Base-by-base conservation (phyloP, 2,797 vertebrate species). In the Galago senegalensis region DNA sequence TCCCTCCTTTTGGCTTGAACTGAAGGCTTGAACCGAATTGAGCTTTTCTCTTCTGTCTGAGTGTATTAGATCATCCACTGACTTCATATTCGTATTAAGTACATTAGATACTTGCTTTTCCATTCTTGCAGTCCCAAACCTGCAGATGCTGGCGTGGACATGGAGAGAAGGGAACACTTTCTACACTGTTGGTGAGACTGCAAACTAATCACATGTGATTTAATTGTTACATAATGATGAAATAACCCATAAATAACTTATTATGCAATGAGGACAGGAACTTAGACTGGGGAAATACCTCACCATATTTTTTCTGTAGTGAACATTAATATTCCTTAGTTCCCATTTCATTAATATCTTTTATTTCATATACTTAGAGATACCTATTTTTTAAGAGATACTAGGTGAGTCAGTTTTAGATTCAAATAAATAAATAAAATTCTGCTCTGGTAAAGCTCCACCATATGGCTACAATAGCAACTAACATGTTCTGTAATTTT, bases 361-460 rank as follows among this genome's bases (percentile, higher is more conserved):
- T 89, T 18, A 72, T 60, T 70, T 89, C 20, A 43, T 34, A 34
- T 34, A 58, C 72, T 79, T 34, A 61, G 13, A 5, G 13, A 34
- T 61, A 29, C 3, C 4, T 83, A 7, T 56, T n/a, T 75, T 76
- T 89, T 58, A n/a, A 91, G 14, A 34, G 17, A 56, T 21, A 56
- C 31, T 21, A 13, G 4, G 5, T 63, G 46, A 72, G 5, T 89
- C 46, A 56, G 9, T 88, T 69, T 25, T 3, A 23, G 14, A 49
- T 49, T 73, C 13, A 93, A 80, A 31, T 5, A 65, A 40, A 14
- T 75, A 86, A 93, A 77, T 70, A 23, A 56, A 49, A 77, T 25
- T 79, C 4, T 27, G 5, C n/a, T 67, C 3, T 49, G 56, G 34
- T 40, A 7, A 69, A 75, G 9, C 11, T 61, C 17, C 23, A 14